phyloP scores from a whole-genome alignment of 2,113 vertebrate species.

The Platycercus adscitus region DNA sequence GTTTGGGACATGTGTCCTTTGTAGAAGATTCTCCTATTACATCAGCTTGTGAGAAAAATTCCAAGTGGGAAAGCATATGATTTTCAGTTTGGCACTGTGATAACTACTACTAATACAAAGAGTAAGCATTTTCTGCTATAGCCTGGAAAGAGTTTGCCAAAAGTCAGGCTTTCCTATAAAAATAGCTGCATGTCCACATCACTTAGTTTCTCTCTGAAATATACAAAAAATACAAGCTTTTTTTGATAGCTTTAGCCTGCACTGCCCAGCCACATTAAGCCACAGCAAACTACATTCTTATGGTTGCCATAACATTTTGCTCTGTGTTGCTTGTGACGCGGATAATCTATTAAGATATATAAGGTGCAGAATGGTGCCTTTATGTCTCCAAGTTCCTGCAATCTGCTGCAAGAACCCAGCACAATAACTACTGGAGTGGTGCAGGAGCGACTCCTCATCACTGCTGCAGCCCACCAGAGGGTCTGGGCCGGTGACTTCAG shows the following conservation, averaged over 20 bases:
- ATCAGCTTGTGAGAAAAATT: conserved; percentile 32
- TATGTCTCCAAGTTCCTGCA: conserved; percentile 25
- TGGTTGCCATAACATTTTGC: conserved; percentile 82
- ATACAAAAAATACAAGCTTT: conserved; percentile 36
- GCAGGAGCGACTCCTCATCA: conserved; percentile 8
- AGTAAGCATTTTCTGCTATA: conserved; percentile 38
- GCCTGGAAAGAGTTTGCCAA: conserved; percentile 58
- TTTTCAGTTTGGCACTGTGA: conserved; percentile 5
- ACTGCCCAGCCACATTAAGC: conserved; percentile 81
- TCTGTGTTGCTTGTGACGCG: conserved; percentile 57
- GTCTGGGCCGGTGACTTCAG: conserved; percentile 40
- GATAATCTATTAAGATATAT: conserved; percentile 78
- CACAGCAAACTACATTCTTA: conserved; percentile 79
- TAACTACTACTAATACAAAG: not conserved
- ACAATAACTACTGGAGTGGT: conserved; percentile 53
- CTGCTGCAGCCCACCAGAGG: not conserved
- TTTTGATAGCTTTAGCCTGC: conserved; percentile 76
- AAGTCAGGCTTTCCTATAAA: conserved; percentile 57
- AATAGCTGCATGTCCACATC: conserved; percentile 72
- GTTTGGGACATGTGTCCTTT: not conserved
- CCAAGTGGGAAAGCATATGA: conserved; percentile 19
- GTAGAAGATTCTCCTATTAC: conserved; percentile 25
- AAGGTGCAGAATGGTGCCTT: conserved; percentile 72
- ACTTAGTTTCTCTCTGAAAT: conserved; percentile 72
- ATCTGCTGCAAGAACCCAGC: conserved; percentile 39